Evolutionary conservation across 2,888 invertebrate species (phyloP).

Genomic region (Atethmia centrago): DNA sequence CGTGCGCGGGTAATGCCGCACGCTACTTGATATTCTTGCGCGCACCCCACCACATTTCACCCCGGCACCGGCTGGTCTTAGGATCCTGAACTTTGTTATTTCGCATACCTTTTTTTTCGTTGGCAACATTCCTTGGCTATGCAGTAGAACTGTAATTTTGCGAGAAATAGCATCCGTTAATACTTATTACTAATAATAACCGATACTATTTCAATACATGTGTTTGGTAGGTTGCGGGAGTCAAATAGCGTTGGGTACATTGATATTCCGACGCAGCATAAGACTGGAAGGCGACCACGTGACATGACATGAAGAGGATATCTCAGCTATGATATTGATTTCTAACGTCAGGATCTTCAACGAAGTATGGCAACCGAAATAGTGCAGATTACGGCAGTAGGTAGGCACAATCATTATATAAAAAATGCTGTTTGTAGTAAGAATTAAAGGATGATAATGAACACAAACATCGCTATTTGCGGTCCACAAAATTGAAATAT

Average conservation of each 20-base stretch:
- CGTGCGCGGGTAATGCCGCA: conserved; percentile 66
- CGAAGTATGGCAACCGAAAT: neutral
- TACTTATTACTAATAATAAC: conserved; percentile 43
- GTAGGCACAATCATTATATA: neutral
- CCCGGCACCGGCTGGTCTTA: conserved; percentile 81
- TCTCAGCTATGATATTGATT: conserved; percentile 1
- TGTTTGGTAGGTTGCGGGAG: conserved; percentile 9
- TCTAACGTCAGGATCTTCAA: neutral
- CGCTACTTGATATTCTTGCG: conserved; percentile 84
- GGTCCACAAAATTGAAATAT: conserved; percentile 39
- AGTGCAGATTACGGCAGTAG: neutral
- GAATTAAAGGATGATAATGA: conserved; percentile 16
- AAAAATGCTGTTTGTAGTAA: neutral
- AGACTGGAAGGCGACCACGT: too few relatives aligned
- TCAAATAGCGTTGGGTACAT: conserved; percentile 7
- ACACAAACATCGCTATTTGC: conserved; percentile 7
- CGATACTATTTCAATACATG: conserved; percentile 30
- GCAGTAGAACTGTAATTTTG: conserved; percentile 71
- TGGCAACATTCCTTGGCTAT: conserved; percentile 71
- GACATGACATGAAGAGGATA: too few relatives aligned
- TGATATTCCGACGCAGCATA: conserved; percentile 12
- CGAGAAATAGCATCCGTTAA: conserved; percentile 17
- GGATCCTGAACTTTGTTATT: conserved; percentile 84
- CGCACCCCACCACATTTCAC: conserved; percentile 84
- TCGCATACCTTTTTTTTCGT: conserved; percentile 75